Evolutionary conservation across 2,113 vertebrate genomes (phyloP), one percentile per base, ranked within the genome.

Genomic region (Psittacara wagleri): DNA sequence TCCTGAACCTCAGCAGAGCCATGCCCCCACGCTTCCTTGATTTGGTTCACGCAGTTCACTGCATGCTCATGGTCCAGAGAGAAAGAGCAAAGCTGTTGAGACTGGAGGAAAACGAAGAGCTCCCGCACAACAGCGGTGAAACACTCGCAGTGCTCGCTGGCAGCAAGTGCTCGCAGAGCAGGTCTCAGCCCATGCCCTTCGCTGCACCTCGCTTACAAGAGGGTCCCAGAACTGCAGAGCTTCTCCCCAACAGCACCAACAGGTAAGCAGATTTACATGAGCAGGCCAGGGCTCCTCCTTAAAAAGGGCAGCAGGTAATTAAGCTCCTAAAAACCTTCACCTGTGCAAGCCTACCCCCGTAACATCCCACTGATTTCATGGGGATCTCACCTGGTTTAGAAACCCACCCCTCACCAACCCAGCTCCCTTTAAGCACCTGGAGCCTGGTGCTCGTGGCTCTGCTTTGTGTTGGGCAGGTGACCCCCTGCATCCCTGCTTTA

Each of bases 81-180:
- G 27, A 33, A 44, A 31, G 15, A 29, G 12, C 35, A 22, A 51
- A 49, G 67, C 35, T 33, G 33, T 2, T 20, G 16, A 49, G n/a
- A 39, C 11, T n/a, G 27, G 19, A 8, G 17, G 17, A 27, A 61
- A n/a, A 6, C 0, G 3, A 81, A 61, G 9, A 49, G 10, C 10
- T 62, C 18, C 51, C 9, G 19, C 49, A 7, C 8, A 37, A 15
- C 1, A 44, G 7, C 19, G 55, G 13, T 3, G 5, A 33, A 61
- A 75, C 1, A 2, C 9, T 52, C 31, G 3, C 9, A 73, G 35
- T 2, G 5, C 46, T 17, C 11, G 39, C 33, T 28, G 1, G 1
- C 51, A 35, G 24, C 25, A 62, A 23, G 31, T 44, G 39, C 70
- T 57, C 17, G 7, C 27, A 20, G 29, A 46, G 43, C 19, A 37